Percentiles rank a stretch among this genome's conserved stretches.
Evolutionary conservation across 2,888 invertebrate genomes (phyloP).

Genomic region (Volucella zonaria): DNA sequence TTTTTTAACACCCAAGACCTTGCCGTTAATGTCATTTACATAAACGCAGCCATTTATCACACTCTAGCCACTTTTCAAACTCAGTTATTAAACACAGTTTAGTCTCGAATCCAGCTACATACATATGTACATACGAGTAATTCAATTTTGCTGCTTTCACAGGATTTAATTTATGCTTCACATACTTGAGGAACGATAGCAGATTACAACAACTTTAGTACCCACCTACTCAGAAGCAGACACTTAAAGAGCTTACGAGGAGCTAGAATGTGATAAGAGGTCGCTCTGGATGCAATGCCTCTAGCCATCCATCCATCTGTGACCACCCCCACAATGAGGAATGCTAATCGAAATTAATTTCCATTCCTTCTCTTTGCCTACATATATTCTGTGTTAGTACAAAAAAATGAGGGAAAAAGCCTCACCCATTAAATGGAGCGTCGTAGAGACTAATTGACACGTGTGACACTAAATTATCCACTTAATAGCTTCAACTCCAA

Average conservation of each 20-base stretch:
- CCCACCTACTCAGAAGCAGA: not conserved
- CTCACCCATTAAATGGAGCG: constrained; percentile 8
- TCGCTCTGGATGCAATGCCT: constrained; percentile 7
- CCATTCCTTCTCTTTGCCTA: not conserved
- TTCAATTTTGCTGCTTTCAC: constrained; percentile 35
- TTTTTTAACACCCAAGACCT: no score
- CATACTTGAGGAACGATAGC: constrained; percentile 14
- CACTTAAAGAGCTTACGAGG: not conserved
- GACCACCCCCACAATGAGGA: constrained; percentile 35
- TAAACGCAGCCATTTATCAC: constrained; percentile 1
- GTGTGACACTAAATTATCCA: constrained; percentile 49
- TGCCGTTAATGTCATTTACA: no score
- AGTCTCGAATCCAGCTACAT: not conserved
- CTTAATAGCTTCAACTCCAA: constrained; percentile 25
- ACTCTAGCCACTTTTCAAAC: not conserved
- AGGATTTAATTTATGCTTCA: constrained; percentile 39
- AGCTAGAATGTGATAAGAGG: not conserved
- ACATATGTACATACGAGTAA: not conserved
- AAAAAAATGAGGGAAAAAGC: constrained; percentile 18
- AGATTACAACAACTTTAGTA: constrained; percentile 8
- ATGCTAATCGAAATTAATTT: constrained; percentile 53
- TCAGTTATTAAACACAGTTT: constrained; percentile 16
- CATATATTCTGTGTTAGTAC: not conserved
- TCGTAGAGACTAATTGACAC: constrained; percentile 49
- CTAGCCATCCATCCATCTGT: not conserved